Evolutionary conservation across 2,797 vertebrate species (phyloP), one percentile per base, ranked within the genome.

Genomic region (Podarcis siculus): DNA sequence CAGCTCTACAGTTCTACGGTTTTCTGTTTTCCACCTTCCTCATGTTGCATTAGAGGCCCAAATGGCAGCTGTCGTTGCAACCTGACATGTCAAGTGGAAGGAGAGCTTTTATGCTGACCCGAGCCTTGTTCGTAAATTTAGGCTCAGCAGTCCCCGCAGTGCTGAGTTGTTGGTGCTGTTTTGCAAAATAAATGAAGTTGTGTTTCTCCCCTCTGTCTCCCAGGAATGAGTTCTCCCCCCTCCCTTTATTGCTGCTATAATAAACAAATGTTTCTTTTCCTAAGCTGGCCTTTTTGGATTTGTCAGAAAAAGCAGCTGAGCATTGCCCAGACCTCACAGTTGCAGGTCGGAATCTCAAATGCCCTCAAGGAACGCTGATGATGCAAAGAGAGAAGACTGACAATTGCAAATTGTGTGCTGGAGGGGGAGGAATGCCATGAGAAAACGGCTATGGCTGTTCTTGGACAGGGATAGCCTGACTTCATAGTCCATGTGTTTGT

Each of bases 71-170:
- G 27, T 72, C n/a, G 23, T 32, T 39, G 61, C 35, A 42, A 30
- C 7, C 80, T 66, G 80, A 39, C 88, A 66, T 67, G 77, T 30
- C 1, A n/a, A 84, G 86, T 71, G 89, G 91, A 93, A 93, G 49
- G 91, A 93, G 91, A 82, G 79, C 0, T 83, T 95, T 94, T 87
- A 87, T 90, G 91, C 81, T 92, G 93, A 91, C 87, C 71, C 4
- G 45, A 35, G 92, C 89, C 87, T 86, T 87, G 86, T 85, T 86
- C 58, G 21, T 1, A 15, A 88, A 75, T 91, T 90, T 92, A 89
- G 92, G 90, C 90, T 94, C 91, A 89, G 87, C 87, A 89, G 45
- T 86, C 6, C 2, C 66, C 0, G 0, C 80, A 90, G 93, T 89
- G 89, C 90, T 64, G 90, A 94, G 88, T 91, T 85, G 87, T 84